Evolutionary conservation across 2,888 invertebrate species (phyloP).

Genomic region (Cephonodes hylas): DNA sequence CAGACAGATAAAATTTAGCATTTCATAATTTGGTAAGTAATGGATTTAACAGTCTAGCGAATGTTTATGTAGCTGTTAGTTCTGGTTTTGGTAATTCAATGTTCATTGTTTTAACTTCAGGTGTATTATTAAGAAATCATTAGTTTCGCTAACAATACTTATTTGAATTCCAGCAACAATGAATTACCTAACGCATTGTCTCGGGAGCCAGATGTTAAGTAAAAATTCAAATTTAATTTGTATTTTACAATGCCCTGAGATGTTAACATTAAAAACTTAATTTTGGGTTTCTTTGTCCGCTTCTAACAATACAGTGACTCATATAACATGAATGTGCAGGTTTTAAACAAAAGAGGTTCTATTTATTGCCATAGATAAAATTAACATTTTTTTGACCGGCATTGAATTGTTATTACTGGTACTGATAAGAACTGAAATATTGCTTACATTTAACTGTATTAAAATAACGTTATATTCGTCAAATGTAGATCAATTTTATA

Average conservation of each 20-base stretch:
- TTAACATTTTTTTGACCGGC: not conserved
- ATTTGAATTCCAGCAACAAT: constrained; percentile 39
- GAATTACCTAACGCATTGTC: constrained; percentile 33
- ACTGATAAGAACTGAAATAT: not conserved
- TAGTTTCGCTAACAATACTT: constrained; percentile 51
- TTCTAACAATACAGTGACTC: not conserved
- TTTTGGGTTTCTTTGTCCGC: constrained; percentile 2
- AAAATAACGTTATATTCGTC: not conserved
- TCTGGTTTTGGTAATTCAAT: not conserved
- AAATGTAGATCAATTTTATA: not conserved
- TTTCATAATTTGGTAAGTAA: not conserved
- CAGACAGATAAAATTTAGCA: not conserved
- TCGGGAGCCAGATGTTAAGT: not conserved
- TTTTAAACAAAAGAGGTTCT: not conserved
- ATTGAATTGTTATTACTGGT: too few species aligned
- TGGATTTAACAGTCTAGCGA: not conserved
- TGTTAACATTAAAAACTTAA: not conserved
- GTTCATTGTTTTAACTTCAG: constrained; percentile 39
- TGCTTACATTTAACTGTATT: not conserved
- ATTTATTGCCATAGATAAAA: not conserved
- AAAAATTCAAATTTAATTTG: not conserved
- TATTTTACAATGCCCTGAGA: not conserved
- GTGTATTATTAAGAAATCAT: constrained; percentile 45
- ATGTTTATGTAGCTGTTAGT: not conserved
- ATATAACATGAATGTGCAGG: not conserved